Evolutionary conservation across 2,888 invertebrate species (phyloP), one percentile per base, ranked within the genome.

Genomic region (Tenthredo amoena): DNA sequence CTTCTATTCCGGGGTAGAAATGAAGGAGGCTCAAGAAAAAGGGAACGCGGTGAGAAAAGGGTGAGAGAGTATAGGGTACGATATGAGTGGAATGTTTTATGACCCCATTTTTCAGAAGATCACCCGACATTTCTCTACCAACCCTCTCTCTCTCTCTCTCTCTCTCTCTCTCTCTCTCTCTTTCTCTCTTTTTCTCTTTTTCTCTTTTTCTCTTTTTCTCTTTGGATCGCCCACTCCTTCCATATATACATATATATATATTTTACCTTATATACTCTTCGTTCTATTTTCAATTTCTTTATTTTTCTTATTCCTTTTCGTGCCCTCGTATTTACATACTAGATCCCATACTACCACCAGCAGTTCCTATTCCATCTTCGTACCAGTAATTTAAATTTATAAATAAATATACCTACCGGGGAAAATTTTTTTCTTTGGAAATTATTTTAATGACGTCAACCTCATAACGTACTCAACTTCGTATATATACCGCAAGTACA

Each of bases 41-140:
- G 74, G 74, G 74, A 43, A 31, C 40, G 43, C 43, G 74, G 74
- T 74, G 74, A 74, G 74, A 43, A 68, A 68, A 68, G 34, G 68
- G 68, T 43, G 31, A 81, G 21, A 34, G 85, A 77, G 87, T 88
- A 87, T 87, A 87, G 89, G 91, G 88, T 89, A 88, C 88, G 89
- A 91, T 91, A 91, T 90, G 89, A 90, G 91, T 87, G 89, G 90
- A 90, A 91, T 90, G 89, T 90, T 91, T 91, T 90, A 91, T 88
- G 91, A 90, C 88, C 90, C 88, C 90, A 91, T 91, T 91, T 91
- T 90, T 91, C 91, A 90, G 86, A 90, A 91, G 89, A 91, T 90
- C 91, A 90, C 88, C 90, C 88, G 86, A 86, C 87, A 87, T 87
- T 88, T 88, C 86, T 87, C 87, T 86, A 87, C 83, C 62, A 15